Conservation (phyloP, 2,888 invertebrate genomes). For the Podabrus alpinus region DNA sequence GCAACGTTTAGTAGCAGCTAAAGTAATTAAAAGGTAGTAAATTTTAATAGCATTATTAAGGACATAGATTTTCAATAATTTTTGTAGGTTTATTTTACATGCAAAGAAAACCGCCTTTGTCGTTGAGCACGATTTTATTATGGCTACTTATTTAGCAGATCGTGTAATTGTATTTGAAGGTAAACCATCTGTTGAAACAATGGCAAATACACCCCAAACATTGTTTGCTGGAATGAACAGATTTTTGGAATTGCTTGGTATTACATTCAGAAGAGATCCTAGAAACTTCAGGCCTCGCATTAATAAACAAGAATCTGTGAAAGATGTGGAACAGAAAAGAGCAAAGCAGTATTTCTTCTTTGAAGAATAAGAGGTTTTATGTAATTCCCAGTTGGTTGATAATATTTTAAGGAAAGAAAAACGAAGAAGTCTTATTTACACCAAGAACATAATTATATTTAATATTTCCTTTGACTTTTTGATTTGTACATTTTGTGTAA, state of each 20-base stretch:
- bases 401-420: not conserved
- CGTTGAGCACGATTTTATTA: conserved; percentile 99
- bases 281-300: conserved; percentile 98
- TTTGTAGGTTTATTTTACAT: conserved; percentile 87
- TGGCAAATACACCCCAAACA: conserved; percentile 90
- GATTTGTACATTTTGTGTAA: not conserved
- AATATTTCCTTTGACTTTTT: not conserved
- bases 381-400: not conserved
- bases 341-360: conserved; percentile 99
- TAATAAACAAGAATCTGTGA: conserved; percentile 95
- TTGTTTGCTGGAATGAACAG: conserved; percentile 97
- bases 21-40: conserved; percentile 91
- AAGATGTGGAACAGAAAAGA: conserved; percentile 96
- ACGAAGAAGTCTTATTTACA: not conserved
- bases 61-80: not conserved
- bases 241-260: conserved; percentile 92
- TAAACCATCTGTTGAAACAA: conserved; percentile 83
- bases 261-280: conserved; percentile 97
- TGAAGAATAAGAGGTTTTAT: conserved; percentile 67
- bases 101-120: conserved; percentile 99
- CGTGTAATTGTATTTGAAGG: conserved; percentile 99
- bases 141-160: conserved; percentile 99
- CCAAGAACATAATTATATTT: not conserved
- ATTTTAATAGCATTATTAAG: not conserved
- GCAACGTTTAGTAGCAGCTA: conserved; percentile 98